These are phyloP conservation scores for Aphelinus atriplicis DNA, from an alignment of 1,140 invertebrate species.

Conservation along the genomic window DNA sequence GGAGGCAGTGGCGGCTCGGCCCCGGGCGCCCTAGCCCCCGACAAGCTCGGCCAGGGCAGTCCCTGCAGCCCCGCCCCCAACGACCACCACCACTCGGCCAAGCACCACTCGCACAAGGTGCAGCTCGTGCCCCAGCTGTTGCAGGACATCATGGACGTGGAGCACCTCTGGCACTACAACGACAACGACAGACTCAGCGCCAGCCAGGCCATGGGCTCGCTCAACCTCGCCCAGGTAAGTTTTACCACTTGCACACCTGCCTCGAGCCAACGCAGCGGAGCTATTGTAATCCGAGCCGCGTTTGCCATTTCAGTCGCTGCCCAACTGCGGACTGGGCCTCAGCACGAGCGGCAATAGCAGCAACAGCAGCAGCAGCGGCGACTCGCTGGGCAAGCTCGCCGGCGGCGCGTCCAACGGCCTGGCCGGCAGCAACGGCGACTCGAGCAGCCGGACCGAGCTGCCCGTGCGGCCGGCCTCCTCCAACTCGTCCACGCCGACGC, in stretches of 20 bases:
- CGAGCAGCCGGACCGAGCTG: slow-evolving; percentile 20
- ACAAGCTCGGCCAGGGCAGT: slow-evolving; percentile 53
- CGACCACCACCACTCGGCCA: slow-evolving; percentile 52
- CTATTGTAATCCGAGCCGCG: no score
- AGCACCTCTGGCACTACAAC: slow-evolving; percentile 92
- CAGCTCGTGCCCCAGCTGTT: slow-evolving; percentile 63
- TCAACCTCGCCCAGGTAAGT: slow-evolving; percentile 29
- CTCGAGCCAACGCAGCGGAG: no score
- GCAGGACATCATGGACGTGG: slow-evolving; percentile 93
- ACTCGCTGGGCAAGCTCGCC: slow-evolving; percentile 5
- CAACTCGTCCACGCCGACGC: not conserved
- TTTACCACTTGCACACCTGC: no score
- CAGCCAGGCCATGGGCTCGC: slow-evolving; percentile 38
- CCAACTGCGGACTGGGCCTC: slow-evolving; percentile 7
- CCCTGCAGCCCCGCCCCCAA: slow-evolving; percentile 61
- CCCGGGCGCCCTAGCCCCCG: not conserved
- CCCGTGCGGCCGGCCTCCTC: slow-evolving; percentile 8
- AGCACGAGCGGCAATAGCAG: slow-evolving; percentile 19
- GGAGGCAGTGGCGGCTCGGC: not conserved
- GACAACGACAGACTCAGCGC: slow-evolving; percentile 66
- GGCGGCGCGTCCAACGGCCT: slow-evolving; percentile 17
- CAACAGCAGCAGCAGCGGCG: slow-evolving; percentile 10
- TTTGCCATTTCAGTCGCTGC: not conserved
- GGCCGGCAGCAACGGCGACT: slow-evolving; percentile 31
- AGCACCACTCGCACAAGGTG: slow-evolving; percentile 62